Evolutionary conservation across 2,888 invertebrate genomes (phyloP).

Genomic region (Melanotus villosus): DNA sequence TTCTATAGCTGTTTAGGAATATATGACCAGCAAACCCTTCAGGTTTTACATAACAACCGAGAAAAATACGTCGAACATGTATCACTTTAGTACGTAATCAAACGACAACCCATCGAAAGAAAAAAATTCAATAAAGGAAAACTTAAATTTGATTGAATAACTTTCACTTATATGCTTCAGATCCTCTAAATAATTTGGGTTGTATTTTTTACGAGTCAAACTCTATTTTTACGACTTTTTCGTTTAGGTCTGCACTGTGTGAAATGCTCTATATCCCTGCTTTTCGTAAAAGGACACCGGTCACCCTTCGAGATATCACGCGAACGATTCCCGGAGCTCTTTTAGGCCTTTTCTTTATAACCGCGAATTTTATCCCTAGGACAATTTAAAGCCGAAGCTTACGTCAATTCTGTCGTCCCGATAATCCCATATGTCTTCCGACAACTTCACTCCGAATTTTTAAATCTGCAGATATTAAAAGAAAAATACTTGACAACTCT

Average conservation of each 20-base stretch:
- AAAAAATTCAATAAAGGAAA: too few relatives aligned
- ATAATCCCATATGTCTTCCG: constrained; percentile 13
- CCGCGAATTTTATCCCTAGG: constrained; percentile 16
- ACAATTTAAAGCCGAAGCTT: constrained; percentile 18
- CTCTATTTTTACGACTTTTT: constrained; percentile 18
- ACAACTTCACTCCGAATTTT: not conserved
- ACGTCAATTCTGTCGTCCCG: constrained; percentile 6
- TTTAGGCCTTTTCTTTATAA: constrained; percentile 17
- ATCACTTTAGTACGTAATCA: not conserved
- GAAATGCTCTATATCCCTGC: constrained; percentile 9
- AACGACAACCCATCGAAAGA: not conserved
- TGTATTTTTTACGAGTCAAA: constrained; percentile 16
- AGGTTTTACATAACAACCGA: constrained; percentile 6
- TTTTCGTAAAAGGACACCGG: constrained; percentile 20
- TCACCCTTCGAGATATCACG: constrained; percentile 18
- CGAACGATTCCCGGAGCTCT: constrained; percentile 16
- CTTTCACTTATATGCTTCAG: not conserved
- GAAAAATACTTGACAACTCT: not conserved
- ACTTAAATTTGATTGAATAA: too few relatives aligned
- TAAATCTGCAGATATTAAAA: constrained; percentile 3
- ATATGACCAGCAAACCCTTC: not conserved
- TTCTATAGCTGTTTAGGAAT: not conserved
- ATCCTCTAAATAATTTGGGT: constrained; percentile 13
- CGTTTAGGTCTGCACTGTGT: constrained; percentile 12
- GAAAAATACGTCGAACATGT: not conserved